A percentile compares a stretch with the other conserved stretches of the same genome.
Conservation (phyloP, 2,888 invertebrate species). For the Scaptomyza reducta region DNA sequence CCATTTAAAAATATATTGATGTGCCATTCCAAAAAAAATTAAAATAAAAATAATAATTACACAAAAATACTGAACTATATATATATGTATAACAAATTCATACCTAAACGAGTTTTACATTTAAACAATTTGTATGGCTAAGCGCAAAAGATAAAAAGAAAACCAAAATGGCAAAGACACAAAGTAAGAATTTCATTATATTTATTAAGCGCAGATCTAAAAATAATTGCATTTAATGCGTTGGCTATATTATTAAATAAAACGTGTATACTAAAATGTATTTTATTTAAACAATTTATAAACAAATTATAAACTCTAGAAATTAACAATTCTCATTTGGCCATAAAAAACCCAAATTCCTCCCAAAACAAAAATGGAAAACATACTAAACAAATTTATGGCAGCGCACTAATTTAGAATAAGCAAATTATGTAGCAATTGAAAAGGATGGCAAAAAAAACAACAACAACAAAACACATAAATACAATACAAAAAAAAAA, state of each 20-base stretch:
- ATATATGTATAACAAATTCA: slow-evolving; percentile 49
- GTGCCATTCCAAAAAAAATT: slow-evolving; percentile 80
- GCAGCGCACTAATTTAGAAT: slow-evolving; percentile 63
- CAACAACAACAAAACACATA: slow-evolving; percentile 26
- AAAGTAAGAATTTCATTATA: slow-evolving; percentile 39
- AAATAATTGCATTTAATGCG: slow-evolving; percentile 76
- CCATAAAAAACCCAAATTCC: slow-evolving; percentile 30
- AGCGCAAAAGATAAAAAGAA: slow-evolving; percentile 28
- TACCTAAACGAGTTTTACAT: slow-evolving; percentile 39
- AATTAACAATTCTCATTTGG: slow-evolving; percentile 58
- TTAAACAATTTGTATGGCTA: slow-evolving; percentile 45
- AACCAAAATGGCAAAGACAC: slow-evolving; percentile 59
- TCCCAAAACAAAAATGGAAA: slow-evolving; percentile 3
- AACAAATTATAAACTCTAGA: slow-evolving; percentile 68
- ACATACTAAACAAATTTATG: slow-evolving; percentile 27
- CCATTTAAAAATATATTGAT: slow-evolving; percentile 70
- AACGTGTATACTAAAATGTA: slow-evolving; percentile 68
- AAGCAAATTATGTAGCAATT: slow-evolving; percentile 72
- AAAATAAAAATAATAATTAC: slow-evolving; percentile 21
- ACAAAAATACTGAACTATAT: slow-evolving; percentile 11
- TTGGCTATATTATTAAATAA: slow-evolving; percentile 58
- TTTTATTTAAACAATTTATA: slow-evolving; percentile 72
- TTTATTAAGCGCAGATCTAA: slow-evolving; percentile 48
- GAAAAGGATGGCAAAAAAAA: slow-evolving; percentile 50
- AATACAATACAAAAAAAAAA: slow-evolving; percentile 23